Percentiles rank a stretch among this genome's conserved stretches.
These are phyloP conservation scores for Coregonus suidteri DNA, from an alignment of 2,797 vertebrate genomes.

Conservation along the genomic window DNA sequence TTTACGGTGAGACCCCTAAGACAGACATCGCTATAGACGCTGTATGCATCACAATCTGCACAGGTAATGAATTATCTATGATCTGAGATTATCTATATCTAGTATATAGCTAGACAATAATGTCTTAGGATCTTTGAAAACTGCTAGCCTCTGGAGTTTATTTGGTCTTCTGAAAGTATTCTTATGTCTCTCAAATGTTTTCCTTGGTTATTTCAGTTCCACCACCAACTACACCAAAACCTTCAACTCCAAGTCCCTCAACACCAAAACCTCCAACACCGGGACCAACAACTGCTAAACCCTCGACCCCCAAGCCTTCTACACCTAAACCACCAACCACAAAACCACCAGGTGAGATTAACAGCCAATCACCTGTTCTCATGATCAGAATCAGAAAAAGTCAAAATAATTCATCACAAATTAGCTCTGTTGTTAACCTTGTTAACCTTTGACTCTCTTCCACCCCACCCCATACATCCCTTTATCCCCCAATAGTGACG, in stretches of 20 bases:
- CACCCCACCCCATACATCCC: too few relatives aligned
- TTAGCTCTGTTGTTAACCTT: too few relatives aligned
- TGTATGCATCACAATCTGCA: constrained; percentile 73
- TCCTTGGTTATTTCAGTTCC: constrained; percentile 24
- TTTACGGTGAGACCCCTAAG: constrained; percentile 68
- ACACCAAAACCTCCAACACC: too few relatives aligned
- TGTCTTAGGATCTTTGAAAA: not conserved
- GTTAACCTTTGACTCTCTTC: too few relatives aligned
- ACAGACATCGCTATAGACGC: constrained; percentile 83
- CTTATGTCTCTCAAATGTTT: not conserved
- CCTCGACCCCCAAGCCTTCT: not conserved
- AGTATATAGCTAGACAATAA: not conserved
- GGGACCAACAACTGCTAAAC: not conserved
- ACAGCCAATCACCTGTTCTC: too few relatives aligned
- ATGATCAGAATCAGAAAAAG: not conserved
- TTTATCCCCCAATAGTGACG: too few relatives aligned
- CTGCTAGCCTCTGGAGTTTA: not conserved
- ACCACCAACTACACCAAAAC: not conserved
- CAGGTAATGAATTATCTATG: constrained; percentile 62
- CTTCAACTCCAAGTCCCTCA: constrained; percentile 16
- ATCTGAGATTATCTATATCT: not conserved
- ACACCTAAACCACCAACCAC: not conserved
- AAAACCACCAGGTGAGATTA: constrained; percentile 47
- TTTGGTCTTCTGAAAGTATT: not conserved
- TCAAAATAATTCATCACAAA: too few relatives aligned